Evolutionary conservation across 2,797 vertebrate species (phyloP), one percentile per base, ranked within the genome.

Genomic region (Botia kubotai): DNA sequence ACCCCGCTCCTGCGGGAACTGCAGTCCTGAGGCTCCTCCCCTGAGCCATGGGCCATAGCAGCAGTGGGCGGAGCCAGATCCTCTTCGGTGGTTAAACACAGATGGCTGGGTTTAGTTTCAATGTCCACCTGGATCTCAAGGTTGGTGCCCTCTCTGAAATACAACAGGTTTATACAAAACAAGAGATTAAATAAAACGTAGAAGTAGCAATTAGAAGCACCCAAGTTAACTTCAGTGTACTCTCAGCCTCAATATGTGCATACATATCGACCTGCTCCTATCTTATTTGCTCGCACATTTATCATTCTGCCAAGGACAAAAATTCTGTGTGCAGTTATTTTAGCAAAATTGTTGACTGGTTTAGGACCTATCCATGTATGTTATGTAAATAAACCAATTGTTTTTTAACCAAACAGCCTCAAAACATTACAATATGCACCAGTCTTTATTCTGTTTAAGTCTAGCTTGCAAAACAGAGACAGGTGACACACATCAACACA

Each of bases 91-190:
- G 96, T 95, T 90, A 99, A 93, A 89, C 97, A 97, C 89, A 98
- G 95, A 88, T 97, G 96, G 83, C 96, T 98, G 76, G 97, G 98
- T 90, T 98, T 98, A 90, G 97, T 97, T 90, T 99, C 98, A 2
- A 99, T 99, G 94, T 99, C 97, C 93, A 99, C 98, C 92, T 99
- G 98, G 91, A 99, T 98, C 92, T 99, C 98, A 92, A 98, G 95
- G 91, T 99, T 99, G 87, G 95, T 99, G 88, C 96, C 95, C 88
- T 99, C 98, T 93, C 98, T 99, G 93, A 67, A 88, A 87, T 8
- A 83, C 13, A 83, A 50, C n/a, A 72, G 58, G 43, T 21, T 29
- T 39, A 21, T 52, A 36, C 13, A 75, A 69, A 67, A 46, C 39
- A 60, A 50, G 10, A 78, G 58, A 74, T n/a, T 17, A 16, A n/a